Evolutionary conservation across 1,140 invertebrate genomes (phyloP).

Genomic region (Chrysomallon squamiferum): DNA sequence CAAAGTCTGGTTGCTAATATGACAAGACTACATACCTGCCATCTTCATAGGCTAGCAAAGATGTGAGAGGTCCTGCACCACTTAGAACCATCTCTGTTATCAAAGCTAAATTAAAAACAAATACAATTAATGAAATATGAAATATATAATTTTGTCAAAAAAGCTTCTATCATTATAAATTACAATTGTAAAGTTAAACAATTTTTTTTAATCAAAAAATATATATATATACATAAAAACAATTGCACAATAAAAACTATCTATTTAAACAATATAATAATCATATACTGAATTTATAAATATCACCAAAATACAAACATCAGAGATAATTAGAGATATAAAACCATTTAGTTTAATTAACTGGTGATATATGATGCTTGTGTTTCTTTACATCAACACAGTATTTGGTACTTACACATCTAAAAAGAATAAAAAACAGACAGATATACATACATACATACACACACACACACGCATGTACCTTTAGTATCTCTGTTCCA

Average conservation of each 20-base stretch:
- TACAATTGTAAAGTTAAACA: background rate
- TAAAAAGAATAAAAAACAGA: too few relatives aligned
- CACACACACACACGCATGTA: too few relatives aligned
- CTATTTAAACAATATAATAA: background rate
- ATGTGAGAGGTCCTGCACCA: slow-evolving; percentile 50
- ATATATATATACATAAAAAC: background rate
- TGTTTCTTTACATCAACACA: too few relatives aligned
- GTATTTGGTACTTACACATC: too few relatives aligned
- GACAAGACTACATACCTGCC: slow-evolving; percentile 37
- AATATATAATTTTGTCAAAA: background rate
- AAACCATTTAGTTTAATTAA: too few relatives aligned
- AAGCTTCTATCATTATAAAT: background rate
- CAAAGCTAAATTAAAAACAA: slow-evolving; percentile 32
- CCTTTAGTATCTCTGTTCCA: slow-evolving; percentile 55
- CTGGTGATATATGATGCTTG: too few relatives aligned
- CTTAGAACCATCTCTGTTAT: slow-evolving; percentile 29
- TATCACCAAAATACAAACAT: too few relatives aligned
- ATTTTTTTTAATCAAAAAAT: background rate
- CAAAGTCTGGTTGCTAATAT: too few relatives aligned
- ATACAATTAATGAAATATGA: background rate
- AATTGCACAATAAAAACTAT: background rate
- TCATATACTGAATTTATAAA: background rate
- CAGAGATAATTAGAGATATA: too few relatives aligned
- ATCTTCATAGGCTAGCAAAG: slow-evolving; percentile 46
- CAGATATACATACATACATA: too few relatives aligned